Percentiles rank a stretch among this genome's conserved stretches.
phyloP scores from a whole-genome alignment of 2,888 invertebrate species.

The Dexiosoma caninum region DNA sequence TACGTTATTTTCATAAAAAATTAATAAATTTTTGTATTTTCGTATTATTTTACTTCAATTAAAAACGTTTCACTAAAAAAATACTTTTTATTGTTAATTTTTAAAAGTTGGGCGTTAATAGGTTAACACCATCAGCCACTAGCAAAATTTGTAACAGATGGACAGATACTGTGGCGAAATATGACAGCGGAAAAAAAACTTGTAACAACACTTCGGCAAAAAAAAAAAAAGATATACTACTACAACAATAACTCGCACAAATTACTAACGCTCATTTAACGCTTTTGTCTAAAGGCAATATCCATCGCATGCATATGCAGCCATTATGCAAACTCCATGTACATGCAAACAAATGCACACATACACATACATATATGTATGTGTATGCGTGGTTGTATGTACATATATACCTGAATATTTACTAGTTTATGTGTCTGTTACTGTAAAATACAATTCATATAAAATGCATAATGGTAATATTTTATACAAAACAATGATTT shows the following conservation, averaged over 20 bases:
- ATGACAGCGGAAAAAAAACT: background rate
- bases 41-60: too few relatives aligned
- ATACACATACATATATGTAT: conserved; percentile 2
- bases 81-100: too few relatives aligned
- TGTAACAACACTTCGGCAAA: conserved; percentile 32
- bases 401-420: background rate
- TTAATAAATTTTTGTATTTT: too few relatives aligned
- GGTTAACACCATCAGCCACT: background rate
- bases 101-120: too few relatives aligned
- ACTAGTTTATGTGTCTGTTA: background rate
- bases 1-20: too few relatives aligned
- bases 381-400: too few relatives aligned
- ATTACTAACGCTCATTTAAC: conserved; percentile 62
- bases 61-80: too few relatives aligned
- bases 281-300: conserved; percentile 60
- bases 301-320: conserved; percentile 10
- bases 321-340: conserved; percentile 26
- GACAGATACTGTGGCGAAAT: conserved; percentile 9
- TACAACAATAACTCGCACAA: conserved; percentile 36
- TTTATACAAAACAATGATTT: conserved; percentile 45
- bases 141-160: conserved; percentile 17
- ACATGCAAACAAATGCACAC: background rate
- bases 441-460: conserved; percentile 32
- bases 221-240: background rate
- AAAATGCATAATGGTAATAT: conserved; percentile 35